Evolutionary conservation across 2,888 invertebrate species (phyloP), one percentile per base, ranked within the genome.

Genomic region (Spodoptera littoralis): DNA sequence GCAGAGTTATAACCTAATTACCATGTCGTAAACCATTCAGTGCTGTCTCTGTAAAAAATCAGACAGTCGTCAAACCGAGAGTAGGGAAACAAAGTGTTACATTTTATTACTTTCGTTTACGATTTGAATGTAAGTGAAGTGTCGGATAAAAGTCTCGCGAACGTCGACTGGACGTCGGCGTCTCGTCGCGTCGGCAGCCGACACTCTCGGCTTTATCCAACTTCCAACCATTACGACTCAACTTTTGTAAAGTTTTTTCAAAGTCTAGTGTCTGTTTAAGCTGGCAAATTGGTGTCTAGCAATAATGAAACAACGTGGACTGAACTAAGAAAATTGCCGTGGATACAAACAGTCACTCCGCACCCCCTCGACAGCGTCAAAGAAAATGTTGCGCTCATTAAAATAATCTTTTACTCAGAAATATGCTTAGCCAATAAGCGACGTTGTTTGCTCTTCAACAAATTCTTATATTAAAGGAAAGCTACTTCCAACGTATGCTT

Each of bases 341-440:
- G 58, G 66, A 73, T 60, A 45, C 59, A 60, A 81, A 77, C 70
- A 73, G 70, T 60, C 63, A 53, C 63, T 72, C 41, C 62, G 62
- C 65, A 50, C 59, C 53, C 65, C 41, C 59, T 65, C 45, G 60
- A 71, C 71, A 60, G 67, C 41, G 56, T 79, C 77, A 84, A 84
- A 84, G 84, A 82, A 84, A 83, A 78, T 70, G 68, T 68, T 64
- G 50, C 59, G 72, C 83, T 85, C 81, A 79, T 86, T 86, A 86
- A 79, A 85, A 82, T 79, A 80, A 81, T 83, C 73, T 73, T 53
- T 45, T 59, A 8, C 62, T 62, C 50, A 51, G 62, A 55, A 59
- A 73, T 49, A 44, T 68, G 42, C 68, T 72, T 62, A 65, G 53
- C 64, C 64, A 68, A 73, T 75, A 72, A 77, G 64, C 64, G 53